phyloP scores from a whole-genome alignment of 2,888 invertebrate genomes.

The Acrobeloides nanus region DNA sequence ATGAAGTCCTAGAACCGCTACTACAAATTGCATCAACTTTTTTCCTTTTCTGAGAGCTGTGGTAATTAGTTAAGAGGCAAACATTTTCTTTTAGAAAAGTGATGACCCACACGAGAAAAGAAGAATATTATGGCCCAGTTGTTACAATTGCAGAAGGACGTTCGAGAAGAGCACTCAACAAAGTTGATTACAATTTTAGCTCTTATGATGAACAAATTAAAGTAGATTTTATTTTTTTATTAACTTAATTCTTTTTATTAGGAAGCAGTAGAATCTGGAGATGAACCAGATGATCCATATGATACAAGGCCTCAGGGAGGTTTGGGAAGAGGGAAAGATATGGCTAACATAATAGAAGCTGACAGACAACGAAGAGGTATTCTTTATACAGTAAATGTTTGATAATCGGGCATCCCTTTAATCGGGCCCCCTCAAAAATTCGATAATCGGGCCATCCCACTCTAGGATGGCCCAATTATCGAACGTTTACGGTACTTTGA shows the following conservation, averaged over 20 bases:
- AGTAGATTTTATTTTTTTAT: constrained; percentile 22
- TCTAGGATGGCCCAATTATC: too few species aligned
- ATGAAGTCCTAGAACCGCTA: too few species aligned
- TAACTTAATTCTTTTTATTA: constrained; percentile 3
- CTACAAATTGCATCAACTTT: too few species aligned
- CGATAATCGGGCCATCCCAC: too few species aligned
- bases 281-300: constrained; percentile 3
- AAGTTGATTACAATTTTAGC: constrained; percentile 70
- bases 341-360: constrained; percentile 36
- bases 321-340: constrained; percentile 77
- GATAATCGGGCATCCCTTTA: too few species aligned
- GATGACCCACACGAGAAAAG: constrained; percentile 5
- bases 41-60: neutral
- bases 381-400: too few species aligned
- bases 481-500: too few species aligned
- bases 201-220: constrained; percentile 87
- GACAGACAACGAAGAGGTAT: constrained; percentile 26
- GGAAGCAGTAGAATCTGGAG: constrained; percentile 9
- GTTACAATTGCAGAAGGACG: constrained; percentile 41
- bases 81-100: constrained; percentile 6
- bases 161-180: constrained; percentile 23
- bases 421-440: too few species aligned
- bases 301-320: too few species aligned
- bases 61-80: neutral
- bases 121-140: constrained; percentile 19